phyloP scores from a whole-genome alignment of 2,888 invertebrate species.

The Margaritifera margaritifera region DNA sequence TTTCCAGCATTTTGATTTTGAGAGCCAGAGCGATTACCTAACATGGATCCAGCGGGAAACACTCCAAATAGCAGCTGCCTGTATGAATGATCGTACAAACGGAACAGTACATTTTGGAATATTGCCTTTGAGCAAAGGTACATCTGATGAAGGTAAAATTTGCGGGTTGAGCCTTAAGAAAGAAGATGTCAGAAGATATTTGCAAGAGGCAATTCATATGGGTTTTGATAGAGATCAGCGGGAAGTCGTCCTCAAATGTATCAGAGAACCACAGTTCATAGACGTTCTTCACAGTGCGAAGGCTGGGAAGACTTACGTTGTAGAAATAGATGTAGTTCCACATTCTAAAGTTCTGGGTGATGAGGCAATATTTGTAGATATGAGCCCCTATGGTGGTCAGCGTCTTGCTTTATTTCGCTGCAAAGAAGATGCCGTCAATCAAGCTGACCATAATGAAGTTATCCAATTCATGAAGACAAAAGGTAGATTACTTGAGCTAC shows the following conservation, averaged over 20 bases:
- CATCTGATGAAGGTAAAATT: constrained; percentile 27
- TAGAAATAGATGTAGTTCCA: constrained; percentile 46
- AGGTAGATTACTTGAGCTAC: constrained; percentile 6
- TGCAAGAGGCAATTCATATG: constrained; percentile 18
- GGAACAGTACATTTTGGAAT: constrained; percentile 39
- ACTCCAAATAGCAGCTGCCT: constrained; percentile 20
- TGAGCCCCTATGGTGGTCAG: constrained; percentile 2
- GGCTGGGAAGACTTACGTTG: constrained; percentile 11
- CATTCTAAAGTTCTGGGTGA: constrained; percentile 16
- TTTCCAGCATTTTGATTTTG: constrained; percentile 1
- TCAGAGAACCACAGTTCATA: constrained; percentile 38
- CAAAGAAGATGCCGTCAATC: constrained; percentile 3
- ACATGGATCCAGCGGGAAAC: constrained; percentile 13
- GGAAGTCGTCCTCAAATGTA: constrained; percentile 28
- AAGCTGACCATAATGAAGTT: constrained; percentile 11
- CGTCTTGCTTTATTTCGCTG: constrained; percentile 6
- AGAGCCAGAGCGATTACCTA: background rate
- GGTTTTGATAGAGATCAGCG: constrained; percentile 25
- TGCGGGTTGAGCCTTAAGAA: constrained; percentile 26
- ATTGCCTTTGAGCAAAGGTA: constrained; percentile 1
- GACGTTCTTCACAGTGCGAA: constrained; percentile 22
- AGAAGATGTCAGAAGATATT: constrained; percentile 12
- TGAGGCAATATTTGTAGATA: constrained; percentile 25
- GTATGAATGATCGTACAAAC: constrained; percentile 25
- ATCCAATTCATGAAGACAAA: constrained; percentile 24